Percentiles rank a stretch among this genome's conserved stretches.
phyloP scores from a whole-genome alignment of 2,113 vertebrate genomes.

The Crotalus viridis region DNA sequence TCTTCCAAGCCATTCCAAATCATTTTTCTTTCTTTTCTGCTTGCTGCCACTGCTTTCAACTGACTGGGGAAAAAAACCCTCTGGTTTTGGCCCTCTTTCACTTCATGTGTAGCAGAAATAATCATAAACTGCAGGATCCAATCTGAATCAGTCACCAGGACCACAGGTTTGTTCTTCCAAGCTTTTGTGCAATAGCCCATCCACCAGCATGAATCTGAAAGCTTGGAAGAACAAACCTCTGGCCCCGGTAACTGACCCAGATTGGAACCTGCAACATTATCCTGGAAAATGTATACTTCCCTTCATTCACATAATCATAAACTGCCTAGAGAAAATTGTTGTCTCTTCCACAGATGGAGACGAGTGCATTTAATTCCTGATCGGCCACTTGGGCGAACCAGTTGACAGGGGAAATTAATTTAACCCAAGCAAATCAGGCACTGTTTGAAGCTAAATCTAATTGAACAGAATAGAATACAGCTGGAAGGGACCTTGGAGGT shows the following conservation, averaged over 20 bases:
- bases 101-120: neutral
- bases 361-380: neutral
- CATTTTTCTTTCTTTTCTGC: neutral
- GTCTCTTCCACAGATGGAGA: neutral
- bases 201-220: too few relatives aligned
- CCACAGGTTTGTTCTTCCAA: too few relatives aligned
- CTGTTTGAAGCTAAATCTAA: neutral
- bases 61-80: neutral
- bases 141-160: too few relatives aligned
- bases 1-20: neutral
- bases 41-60: neutral
- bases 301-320: neutral
- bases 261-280: too few relatives aligned
- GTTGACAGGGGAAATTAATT: neutral
- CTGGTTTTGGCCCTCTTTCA: neutral
- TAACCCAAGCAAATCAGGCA: neutral
- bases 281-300: too few relatives aligned
- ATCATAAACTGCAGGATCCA: too few relatives aligned
- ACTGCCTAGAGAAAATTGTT: neutral
- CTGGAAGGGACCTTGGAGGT: too few relatives aligned
- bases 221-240: too few relatives aligned
- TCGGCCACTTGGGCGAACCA: neutral
- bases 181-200: too few relatives aligned
- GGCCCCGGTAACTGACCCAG: too few relatives aligned
- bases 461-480: too few relatives aligned